phyloP scores from a whole-genome alignment of 2,113 vertebrate species.

The Mustela lutreola region DNA sequence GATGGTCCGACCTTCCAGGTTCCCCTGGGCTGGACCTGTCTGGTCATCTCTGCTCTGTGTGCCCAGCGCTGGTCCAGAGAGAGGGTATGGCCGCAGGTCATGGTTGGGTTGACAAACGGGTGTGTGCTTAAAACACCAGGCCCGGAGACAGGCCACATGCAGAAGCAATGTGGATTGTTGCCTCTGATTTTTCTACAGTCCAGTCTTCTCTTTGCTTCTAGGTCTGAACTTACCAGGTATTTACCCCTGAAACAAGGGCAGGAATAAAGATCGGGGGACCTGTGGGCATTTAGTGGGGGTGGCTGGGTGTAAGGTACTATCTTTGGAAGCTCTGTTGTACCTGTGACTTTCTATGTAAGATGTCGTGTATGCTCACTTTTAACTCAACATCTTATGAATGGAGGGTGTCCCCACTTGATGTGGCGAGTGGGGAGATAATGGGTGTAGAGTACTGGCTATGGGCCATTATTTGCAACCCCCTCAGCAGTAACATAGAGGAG shows the following conservation, averaged over 20 bases:
- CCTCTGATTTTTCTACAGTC: background rate
- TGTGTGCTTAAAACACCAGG: rapidly evolving
- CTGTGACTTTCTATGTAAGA: background rate
- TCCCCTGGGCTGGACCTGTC: too few species aligned
- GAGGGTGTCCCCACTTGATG: background rate
- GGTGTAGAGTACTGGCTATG: rapidly evolving
- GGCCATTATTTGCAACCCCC: rapidly evolving
- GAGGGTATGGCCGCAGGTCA: rapidly evolving
- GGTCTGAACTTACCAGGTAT: background rate
- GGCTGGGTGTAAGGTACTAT: background rate
- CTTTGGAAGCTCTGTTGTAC: rapidly evolving
- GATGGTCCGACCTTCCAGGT: background rate
- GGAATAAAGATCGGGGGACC: too few species aligned
- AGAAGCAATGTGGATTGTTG: too few species aligned
- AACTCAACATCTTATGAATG: rapidly evolving
- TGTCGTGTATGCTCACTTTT: rapidly evolving
- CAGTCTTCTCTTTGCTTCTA: background rate
- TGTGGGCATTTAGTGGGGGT: background rate
- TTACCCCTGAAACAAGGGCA: background rate
- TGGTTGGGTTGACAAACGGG: rapidly evolving
- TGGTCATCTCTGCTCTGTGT: background rate
- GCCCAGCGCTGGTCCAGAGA: background rate
- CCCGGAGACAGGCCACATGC: rapidly evolving
- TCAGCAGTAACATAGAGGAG: too few species aligned
- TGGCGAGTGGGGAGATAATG: background rate